phyloP scores from a whole-genome alignment of 2,888 invertebrate genomes.

The Crematogaster levior region DNA sequence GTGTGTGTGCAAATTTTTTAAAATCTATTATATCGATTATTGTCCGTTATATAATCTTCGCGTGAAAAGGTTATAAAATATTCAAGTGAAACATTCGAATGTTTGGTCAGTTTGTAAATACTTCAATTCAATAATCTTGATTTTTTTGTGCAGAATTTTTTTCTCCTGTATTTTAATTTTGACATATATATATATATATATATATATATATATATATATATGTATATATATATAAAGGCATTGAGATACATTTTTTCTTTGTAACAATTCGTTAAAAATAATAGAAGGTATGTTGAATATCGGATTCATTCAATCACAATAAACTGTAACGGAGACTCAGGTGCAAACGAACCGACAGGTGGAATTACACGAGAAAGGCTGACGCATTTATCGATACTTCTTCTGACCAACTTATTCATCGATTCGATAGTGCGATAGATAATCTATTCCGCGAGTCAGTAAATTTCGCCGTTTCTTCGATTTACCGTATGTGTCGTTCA shows the following conservation, averaged over 20 bases:
- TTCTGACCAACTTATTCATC: conserved; percentile 52
- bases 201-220: no score
- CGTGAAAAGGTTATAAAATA: not conserved
- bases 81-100: not conserved
- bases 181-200: no score
- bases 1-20: not conserved
- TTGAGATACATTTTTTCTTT: no score
- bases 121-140: not conserved
- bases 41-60: not conserved
- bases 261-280: not conserved
- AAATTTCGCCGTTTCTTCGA: conserved; percentile 63
- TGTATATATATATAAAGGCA: no score
- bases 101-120: not conserved
- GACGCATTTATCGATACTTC: conserved; percentile 55
- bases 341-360: conserved; percentile 44
- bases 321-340: conserved; percentile 28
- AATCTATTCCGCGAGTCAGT: conserved; percentile 54
- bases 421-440: conserved; percentile 54
- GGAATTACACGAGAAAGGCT: conserved; percentile 35
- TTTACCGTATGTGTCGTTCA: conserved; percentile 64
- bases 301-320: conserved; percentile 11
- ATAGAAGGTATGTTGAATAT: conserved; percentile 7
- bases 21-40: not conserved
- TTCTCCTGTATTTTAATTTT: not conserved
- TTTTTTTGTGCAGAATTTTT: not conserved